These are phyloP conservation scores for Callyntrura sp. DNA, from an alignment of 2,888 invertebrate species.

Conservation along the genomic window DNA sequence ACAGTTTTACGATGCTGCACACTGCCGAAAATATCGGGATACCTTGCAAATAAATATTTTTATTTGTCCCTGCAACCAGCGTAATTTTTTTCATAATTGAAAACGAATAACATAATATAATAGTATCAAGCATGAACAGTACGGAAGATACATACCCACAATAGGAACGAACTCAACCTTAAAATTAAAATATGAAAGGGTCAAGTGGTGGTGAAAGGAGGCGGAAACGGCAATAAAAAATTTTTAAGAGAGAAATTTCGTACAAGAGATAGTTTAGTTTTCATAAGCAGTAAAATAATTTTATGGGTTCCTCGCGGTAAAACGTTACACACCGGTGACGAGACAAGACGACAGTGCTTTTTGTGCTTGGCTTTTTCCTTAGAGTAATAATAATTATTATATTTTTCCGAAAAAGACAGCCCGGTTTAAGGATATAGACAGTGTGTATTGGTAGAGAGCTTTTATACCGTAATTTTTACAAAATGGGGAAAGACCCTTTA, in stretches of 20 bases:
- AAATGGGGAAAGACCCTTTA: conserved; percentile 89
- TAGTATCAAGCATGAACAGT: neutral
- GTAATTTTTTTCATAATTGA: conserved; percentile 27
- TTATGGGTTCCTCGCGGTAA: conserved; percentile 22
- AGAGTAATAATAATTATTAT: neutral
- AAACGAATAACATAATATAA: too few relatives aligned
- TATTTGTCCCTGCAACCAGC: neutral
- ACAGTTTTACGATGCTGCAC: conserved; percentile 5
- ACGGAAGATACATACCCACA: neutral
- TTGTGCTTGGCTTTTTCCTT: neutral
- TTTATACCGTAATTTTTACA: conserved; percentile 9
- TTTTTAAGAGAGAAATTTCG: conserved; percentile 30
- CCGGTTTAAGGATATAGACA: neutral
- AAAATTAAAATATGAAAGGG: conserved; percentile 41
- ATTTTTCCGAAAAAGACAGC: neutral
- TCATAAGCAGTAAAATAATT: conserved; percentile 5
- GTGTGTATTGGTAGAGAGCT: too few relatives aligned
- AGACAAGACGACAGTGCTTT: neutral
- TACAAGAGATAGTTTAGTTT: neutral
- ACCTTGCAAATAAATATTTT: conserved; percentile 28
- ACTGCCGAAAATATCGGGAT: conserved; percentile 41
- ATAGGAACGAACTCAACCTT: too few relatives aligned
- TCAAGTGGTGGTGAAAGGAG: conserved; percentile 66
- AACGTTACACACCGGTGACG: neutral
- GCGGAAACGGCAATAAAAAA: conserved; percentile 52